phyloP scores from a whole-genome alignment of 2,113 vertebrate species.

The Misgurnus anguillicaudatus region DNA sequence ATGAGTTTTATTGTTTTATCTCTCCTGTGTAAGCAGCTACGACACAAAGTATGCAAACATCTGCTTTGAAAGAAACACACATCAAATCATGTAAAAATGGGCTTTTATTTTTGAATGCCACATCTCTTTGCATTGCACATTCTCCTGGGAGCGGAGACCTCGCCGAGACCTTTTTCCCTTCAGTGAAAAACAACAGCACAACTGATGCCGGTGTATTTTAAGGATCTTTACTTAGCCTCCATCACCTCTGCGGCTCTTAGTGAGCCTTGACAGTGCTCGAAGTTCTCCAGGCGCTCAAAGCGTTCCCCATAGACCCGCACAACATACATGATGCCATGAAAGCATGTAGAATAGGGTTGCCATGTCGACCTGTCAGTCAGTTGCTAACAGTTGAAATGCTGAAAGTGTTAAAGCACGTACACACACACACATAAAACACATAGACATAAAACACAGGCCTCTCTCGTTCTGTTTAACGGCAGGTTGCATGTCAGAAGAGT shows the following conservation, averaged over 20 bases:
- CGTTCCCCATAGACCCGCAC: slow-evolving; percentile 53
- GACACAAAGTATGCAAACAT: background rate
- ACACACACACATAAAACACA: slow-evolving; percentile 12
- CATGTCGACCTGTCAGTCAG: slow-evolving; percentile 58
- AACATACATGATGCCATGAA: slow-evolving; percentile 56
- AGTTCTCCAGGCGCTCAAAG: slow-evolving; percentile 57
- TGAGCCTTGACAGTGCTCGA: slow-evolving; percentile 62
- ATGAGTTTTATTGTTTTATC: background rate
- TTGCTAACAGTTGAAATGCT: slow-evolving; percentile 53
- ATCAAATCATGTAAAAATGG: slow-evolving; percentile 41
- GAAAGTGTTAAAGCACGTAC: slow-evolving; percentile 49
- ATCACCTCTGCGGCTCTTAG: slow-evolving; percentile 58
- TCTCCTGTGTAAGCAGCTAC: background rate
- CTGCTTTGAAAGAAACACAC: slow-evolving; percentile 45
- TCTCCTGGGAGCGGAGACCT: slow-evolving; percentile 43
- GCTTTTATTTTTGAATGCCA: slow-evolving; percentile 42
- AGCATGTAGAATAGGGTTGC: slow-evolving; percentile 51
- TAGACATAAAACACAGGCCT: slow-evolving; percentile 41
- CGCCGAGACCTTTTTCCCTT: slow-evolving; percentile 40
- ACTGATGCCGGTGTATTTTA: slow-evolving; percentile 57
- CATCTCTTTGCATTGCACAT: slow-evolving; percentile 18
- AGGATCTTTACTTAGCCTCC: slow-evolving; percentile 60
- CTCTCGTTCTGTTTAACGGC: slow-evolving; percentile 52
- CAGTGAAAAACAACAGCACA: slow-evolving; percentile 52
- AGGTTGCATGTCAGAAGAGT: slow-evolving; percentile 51